phyloP scores from a whole-genome alignment of 2,113 vertebrate species.

The Ranitomeya imitator region DNA sequence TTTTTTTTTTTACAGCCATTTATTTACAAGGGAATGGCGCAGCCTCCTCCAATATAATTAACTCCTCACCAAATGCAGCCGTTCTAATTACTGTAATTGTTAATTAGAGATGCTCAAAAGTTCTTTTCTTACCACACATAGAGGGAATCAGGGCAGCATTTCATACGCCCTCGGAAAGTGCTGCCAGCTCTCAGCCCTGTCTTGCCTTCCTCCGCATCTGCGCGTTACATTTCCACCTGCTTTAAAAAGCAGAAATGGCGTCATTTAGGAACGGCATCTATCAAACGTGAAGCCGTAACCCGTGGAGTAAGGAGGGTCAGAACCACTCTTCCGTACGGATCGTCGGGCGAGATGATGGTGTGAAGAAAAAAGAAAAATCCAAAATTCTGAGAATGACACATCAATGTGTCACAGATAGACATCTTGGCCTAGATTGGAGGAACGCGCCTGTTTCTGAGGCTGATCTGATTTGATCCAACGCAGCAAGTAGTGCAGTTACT shows the following conservation, averaged over 20 bases:
- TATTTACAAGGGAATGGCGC: slow-evolving; percentile 44
- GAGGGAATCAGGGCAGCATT: slow-evolving; percentile 54
- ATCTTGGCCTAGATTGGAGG: slow-evolving; percentile 17
- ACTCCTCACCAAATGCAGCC: slow-evolving; percentile 49
- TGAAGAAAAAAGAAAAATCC: neutral
- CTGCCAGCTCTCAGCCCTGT: slow-evolving; percentile 16
- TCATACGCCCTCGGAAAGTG: slow-evolving; percentile 47
- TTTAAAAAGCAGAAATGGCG: neutral
- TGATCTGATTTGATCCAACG: slow-evolving; percentile 17
- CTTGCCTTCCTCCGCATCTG: slow-evolving; percentile 10
- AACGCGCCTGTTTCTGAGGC: neutral
- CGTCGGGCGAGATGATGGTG: neutral
- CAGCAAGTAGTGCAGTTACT: neutral
- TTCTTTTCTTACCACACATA: slow-evolving; percentile 54
- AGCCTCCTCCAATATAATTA: slow-evolving; percentile 57
- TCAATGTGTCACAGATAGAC: neutral
- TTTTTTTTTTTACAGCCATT: slow-evolving; percentile 13
- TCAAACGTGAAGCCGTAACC: neutral
- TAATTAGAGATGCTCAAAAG: slow-evolving; percentile 55
- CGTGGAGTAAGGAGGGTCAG: neutral
- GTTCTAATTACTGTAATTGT: slow-evolving; percentile 57
- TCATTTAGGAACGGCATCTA: slow-evolving; percentile 11
- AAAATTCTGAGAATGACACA: neutral
- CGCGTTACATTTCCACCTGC: slow-evolving; percentile 25
- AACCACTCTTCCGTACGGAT: neutral